Base-by-base conservation (phyloP, 2,888 invertebrate species). In the Sinopyrophorus schimmeli region DNA sequence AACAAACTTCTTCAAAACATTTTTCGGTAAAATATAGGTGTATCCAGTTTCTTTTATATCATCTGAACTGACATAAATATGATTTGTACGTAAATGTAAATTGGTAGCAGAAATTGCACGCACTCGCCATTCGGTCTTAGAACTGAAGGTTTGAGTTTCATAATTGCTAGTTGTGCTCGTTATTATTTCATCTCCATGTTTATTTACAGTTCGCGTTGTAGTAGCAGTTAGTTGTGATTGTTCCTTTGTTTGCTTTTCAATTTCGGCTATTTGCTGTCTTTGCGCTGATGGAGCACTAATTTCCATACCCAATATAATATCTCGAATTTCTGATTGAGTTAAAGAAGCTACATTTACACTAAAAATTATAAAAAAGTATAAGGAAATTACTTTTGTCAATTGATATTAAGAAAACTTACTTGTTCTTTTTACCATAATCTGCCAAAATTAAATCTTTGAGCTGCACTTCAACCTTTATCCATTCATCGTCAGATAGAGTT, bases 341-440 rank as follows among this genome's bases (percentile, higher is more conserved):
- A 99, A 79, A 0, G 98, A 99, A 0, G 97, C 98, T 0, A 99
- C 98, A 71, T 99, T 99, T 0, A 99, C 99, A 68, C 86, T 87
- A 71, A 17, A 66, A 65, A 48, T 10, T 27, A 31, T 41, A 50
- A 40, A 28, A 27, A 21, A 24, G 20, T 4, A 35, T 28, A 9
- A 9, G 12, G n/a, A n/a, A n/a, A n/a, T 10, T 30, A 27, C n/a
- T n/a, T n/a, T n/a, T n/a, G n/a, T n/a, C n/a, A n/a, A n/a, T n/a
- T n/a, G n/a, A n/a, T n/a, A n/a, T 24, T 24, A 18, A 31, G 20
- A 42, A 14, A 18, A 71, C 80, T 77, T 61, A 87, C 87, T 97
- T 99, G 79, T 99, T 99, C 79, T 99, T 99, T 78, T 99, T 99
- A 69, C 99, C 99, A 64, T 99, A 99, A 77, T 99, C 99, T 30